These are phyloP conservation scores for Drosophila miranda DNA, from an alignment of 1,140 invertebrate genomes.

Conservation along the genomic window DNA sequence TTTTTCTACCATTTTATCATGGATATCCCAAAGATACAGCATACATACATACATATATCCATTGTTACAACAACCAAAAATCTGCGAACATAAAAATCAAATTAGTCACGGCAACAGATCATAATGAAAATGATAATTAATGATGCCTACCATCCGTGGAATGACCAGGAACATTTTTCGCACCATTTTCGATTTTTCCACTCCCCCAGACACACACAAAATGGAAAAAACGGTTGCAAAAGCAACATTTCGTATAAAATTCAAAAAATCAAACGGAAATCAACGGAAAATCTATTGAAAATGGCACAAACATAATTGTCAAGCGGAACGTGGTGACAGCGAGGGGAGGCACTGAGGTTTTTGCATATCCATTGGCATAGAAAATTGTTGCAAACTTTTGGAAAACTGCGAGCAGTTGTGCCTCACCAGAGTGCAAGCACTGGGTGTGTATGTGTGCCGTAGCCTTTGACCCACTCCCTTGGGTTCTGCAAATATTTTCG, in stretches of 20 bases:
- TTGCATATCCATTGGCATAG: conserved; percentile 69
- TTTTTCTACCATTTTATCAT: neutral
- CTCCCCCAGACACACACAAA: conserved; percentile 26
- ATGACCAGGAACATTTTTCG: conserved; percentile 44
- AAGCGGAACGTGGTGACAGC: conserved; percentile 54
- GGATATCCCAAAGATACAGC: neutral
- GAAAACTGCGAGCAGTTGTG: neutral
- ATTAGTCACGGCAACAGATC: conserved; percentile 69
- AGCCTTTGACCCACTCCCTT: conserved; percentile 68
- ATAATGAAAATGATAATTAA: conserved; percentile 75
- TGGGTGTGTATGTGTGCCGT: conserved; percentile 25
- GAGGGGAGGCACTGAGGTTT: conserved; percentile 37
- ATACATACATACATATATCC: no score
- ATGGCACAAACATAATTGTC: conserved; percentile 61
- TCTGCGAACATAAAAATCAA: conserved; percentile 55
- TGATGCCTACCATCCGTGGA: conserved; percentile 26
- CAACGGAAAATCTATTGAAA: conserved; percentile 64
- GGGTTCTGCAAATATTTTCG: conserved; percentile 63
- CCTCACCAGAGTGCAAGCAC: conserved; percentile 25
- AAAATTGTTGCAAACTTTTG: conserved; percentile 47
- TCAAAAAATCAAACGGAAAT: conserved; percentile 53
- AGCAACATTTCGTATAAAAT: conserved; percentile 37
- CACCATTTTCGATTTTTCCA: conserved; percentile 34
- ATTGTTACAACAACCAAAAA: neutral
- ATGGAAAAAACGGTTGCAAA: conserved; percentile 34